A percentile compares a stretch with the other conserved stretches of the same genome.
These are phyloP conservation scores for Drosophila takahashii DNA, from an alignment of 1,140 invertebrate species.

Conservation along the genomic window DNA sequence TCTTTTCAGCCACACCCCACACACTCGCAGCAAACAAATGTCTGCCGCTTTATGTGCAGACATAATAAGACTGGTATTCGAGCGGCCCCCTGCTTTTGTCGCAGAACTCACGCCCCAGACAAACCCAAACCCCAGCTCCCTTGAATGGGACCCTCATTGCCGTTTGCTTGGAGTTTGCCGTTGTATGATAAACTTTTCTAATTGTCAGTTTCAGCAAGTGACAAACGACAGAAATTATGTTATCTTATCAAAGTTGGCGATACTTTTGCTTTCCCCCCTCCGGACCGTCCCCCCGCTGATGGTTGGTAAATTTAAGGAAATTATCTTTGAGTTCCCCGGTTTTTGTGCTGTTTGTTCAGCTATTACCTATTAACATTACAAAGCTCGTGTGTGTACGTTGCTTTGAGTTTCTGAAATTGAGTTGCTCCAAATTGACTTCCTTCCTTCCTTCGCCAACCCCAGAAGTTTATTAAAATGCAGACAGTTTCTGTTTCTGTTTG, in stretches of 20 bases:
- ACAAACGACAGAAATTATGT: slow-evolving; percentile 83
- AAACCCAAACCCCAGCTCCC: background rate
- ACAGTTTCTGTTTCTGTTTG: slow-evolving; percentile 53
- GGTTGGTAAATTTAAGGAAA: slow-evolving; percentile 69
- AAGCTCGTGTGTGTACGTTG: slow-evolving; percentile 53
- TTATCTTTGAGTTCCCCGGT: slow-evolving; percentile 59
- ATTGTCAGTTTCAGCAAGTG: slow-evolving; percentile 82
- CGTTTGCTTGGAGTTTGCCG: slow-evolving; percentile 35
- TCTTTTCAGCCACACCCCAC: background rate
- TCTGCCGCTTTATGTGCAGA: slow-evolving; percentile 70
- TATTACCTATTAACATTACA: slow-evolving; percentile 76
- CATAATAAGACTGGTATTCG: slow-evolving; percentile 50
- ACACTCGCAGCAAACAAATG: slow-evolving; percentile 50
- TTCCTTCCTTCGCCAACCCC: slow-evolving; percentile 16
- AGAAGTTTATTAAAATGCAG: slow-evolving; percentile 69
- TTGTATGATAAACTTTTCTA: slow-evolving; percentile 81
- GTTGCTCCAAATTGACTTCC: slow-evolving; percentile 74
- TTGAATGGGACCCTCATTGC: slow-evolving; percentile 38
- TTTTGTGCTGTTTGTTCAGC: slow-evolving; percentile 28
- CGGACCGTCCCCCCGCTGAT: background rate
- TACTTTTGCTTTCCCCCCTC: slow-evolving; percentile 56
- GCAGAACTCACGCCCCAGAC: slow-evolving; percentile 41
- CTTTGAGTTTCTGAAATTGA: slow-evolving; percentile 67
- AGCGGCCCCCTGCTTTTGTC: slow-evolving; percentile 42
- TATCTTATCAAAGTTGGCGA: slow-evolving; percentile 79